Percentiles rank a stretch among this genome's conserved stretches.
These are phyloP conservation scores for Tragelaphus scriptus DNA, from an alignment of 2,113 vertebrate species.

Conservation along the genomic window DNA sequence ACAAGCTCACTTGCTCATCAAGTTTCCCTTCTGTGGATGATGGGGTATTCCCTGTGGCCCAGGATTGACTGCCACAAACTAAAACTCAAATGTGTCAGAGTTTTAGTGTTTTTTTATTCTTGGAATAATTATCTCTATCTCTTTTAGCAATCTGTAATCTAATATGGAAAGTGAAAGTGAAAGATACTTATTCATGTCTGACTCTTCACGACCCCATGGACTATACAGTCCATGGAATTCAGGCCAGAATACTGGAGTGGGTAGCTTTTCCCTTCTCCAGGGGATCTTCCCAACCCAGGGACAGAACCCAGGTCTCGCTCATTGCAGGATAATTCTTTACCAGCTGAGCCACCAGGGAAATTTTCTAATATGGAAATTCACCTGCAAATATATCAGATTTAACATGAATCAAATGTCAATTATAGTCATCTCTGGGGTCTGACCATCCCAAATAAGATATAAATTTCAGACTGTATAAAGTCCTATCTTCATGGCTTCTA, in stretches of 20 bases:
- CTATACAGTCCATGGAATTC: neutral
- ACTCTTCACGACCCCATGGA: rapidly evolving
- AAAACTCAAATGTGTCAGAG: neutral
- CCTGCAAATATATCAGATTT: neutral
- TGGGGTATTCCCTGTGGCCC: neutral
- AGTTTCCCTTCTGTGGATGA: neutral
- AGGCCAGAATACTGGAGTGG: neutral
- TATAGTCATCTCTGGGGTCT: neutral
- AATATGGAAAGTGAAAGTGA: neutral
- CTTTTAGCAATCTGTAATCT: neutral
- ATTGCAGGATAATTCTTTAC: neutral
- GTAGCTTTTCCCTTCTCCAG: neutral
- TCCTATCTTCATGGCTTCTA: neutral
- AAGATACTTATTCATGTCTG: neutral
- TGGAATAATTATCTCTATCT: neutral
- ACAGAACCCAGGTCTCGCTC: neutral
- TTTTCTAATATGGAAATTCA: neutral
- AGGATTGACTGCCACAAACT: neutral
- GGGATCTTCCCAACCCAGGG: neutral
- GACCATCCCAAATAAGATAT: neutral
- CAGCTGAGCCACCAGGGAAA: neutral
- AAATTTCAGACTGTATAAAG: neutral
- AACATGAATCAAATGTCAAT: neutral
- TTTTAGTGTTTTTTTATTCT: neutral
- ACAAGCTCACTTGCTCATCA: neutral